phyloP scores from a whole-genome alignment of 2,797 vertebrate species.

The Artibeus lituratus region DNA sequence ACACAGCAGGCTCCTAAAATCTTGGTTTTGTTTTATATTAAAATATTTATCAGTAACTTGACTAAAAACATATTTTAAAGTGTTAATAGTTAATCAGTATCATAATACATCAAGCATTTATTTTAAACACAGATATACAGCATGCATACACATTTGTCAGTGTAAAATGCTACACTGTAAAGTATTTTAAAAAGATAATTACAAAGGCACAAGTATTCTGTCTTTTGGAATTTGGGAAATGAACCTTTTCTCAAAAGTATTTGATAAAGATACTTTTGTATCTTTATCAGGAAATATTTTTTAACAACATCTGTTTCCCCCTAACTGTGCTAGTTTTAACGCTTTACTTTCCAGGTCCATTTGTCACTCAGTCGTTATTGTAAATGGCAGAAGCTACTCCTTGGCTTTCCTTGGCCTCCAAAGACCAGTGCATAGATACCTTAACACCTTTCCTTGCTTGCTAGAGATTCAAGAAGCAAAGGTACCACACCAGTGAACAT shows the following conservation, averaged over 20 bases:
- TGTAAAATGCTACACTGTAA: neutral
- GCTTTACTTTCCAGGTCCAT: neutral
- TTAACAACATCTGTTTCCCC: neutral
- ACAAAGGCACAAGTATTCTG: neutral
- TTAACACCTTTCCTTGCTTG: neutral
- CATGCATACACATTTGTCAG: neutral
- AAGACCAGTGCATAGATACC: neutral
- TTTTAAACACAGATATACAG: neutral
- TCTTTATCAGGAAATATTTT: neutral
- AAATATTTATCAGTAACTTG: constrained; percentile 25
- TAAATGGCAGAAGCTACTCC: neutral
- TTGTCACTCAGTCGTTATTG: neutral
- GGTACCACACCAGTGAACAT: neutral
- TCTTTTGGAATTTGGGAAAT: neutral
- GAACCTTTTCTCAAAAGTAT: neutral
- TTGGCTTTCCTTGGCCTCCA: neutral
- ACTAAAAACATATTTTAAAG: neutral
- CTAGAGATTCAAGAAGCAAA: neutral
- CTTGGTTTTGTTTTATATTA: constrained; percentile 40
- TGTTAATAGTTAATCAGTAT: neutral
- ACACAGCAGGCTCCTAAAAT: neutral
- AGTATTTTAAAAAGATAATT: neutral
- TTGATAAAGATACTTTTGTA: neutral
- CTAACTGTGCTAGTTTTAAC: neutral
- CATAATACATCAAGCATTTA: neutral